Evolutionary conservation across 2,797 vertebrate genomes (phyloP), one percentile per base, ranked within the genome.

Genomic region (Mus spretus): DNA sequence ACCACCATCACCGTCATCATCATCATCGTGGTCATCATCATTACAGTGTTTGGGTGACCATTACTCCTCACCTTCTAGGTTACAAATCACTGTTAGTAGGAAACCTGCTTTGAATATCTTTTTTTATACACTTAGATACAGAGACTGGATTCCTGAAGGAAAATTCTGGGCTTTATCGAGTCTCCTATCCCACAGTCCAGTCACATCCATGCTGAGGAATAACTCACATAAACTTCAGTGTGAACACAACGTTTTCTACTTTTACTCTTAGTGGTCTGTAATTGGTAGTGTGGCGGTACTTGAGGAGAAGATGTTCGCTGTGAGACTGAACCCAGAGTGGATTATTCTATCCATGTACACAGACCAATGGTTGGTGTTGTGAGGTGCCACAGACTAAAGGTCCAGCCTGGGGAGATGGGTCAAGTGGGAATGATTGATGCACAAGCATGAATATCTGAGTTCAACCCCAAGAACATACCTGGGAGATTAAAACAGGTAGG

Each of bases 181-280:
- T 0, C 12, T 77, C 34, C 17, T 0, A 14, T 19, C 24, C 44
- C 15, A 31, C 0, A 28, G 11, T 13, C n/a, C 74, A 94, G 67
- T 1, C 3, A 17, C 0, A 0, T 26, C 40, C 4, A 34, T 63
- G 3, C 0, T 47, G 15, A 2, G 20, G 12, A 24, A 20, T 63
- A 84, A 77, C 6, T 78, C 57, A 13, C 6, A 37, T 53, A 28
- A 47, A 72, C 37, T 15, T 90, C 85, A 92, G 28, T 93, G 17
- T 78, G 31, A 91, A 91, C 78, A 70, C 95, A 91, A 55, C 61
- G 89, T 97, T 97, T 98, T 96, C 91, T 97, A 95, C 94, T 97
- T 97, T 80, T 77, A 0, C 61, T 98, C 97, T 96, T 92, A 96
- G 53, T 53, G 61, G 37, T n/a, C 61, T 63, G 0, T 59, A 11